Percentiles rank a stretch among this genome's conserved stretches.
Conservation (phyloP, 1,140 invertebrate genomes). For the Pristionchus pacificus region DNA sequence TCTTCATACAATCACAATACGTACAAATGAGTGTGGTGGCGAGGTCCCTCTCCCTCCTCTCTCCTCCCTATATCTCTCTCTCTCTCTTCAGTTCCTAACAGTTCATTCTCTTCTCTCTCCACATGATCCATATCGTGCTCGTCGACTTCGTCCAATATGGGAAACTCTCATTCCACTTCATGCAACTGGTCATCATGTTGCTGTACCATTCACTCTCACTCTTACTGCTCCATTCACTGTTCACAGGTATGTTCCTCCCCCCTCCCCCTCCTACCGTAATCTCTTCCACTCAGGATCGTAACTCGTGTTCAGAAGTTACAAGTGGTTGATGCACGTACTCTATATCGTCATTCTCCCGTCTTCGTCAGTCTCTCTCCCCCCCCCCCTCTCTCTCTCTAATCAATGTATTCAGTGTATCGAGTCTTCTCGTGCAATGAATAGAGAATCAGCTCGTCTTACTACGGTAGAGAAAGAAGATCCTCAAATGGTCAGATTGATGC, state of each 20-base stretch:
- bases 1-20: neutral
- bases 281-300: neutral
- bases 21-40: neutral
- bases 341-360: neutral
- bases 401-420: neutral
- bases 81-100: neutral
- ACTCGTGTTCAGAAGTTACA: neutral
- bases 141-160: conserved; percentile 2
- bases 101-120: conserved; percentile 5
- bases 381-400: no score
- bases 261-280: neutral
- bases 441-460: neutral
- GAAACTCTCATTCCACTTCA: neutral
- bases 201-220: conserved; percentile 7
- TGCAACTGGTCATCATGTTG: conserved; percentile 8
- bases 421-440: neutral
- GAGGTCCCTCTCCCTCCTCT: neutral
- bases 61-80: neutral
- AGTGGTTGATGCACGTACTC: neutral
- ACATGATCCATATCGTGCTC: neutral
- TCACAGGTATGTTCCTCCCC: neutral
- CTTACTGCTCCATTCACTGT: neutral
- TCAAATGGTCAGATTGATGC: conserved; percentile 1
- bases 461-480: conserved; percentile 11
- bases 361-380: neutral